Evolutionary conservation across 2,113 vertebrate genomes (phyloP).

Genomic region (Sakesphorus luctuosus): DNA sequence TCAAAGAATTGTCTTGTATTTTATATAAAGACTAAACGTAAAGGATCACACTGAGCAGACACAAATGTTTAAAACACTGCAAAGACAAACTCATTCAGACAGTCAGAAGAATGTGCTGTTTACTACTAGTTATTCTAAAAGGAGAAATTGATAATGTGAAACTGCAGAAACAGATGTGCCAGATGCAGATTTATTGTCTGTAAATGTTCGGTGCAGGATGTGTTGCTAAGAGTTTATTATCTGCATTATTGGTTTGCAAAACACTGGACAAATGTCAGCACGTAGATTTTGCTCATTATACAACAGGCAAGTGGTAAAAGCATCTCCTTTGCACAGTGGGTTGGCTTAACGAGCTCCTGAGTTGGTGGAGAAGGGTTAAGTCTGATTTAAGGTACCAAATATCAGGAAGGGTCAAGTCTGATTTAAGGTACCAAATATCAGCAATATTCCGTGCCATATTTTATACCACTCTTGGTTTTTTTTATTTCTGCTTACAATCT

Average conservation of each 20-base stretch:
- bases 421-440: background rate
- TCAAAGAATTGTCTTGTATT: rapidly evolving
- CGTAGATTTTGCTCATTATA: background rate
- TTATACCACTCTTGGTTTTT: background rate
- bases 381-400: background rate
- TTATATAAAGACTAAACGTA: background rate
- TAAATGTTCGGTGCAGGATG: background rate
- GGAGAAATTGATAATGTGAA: background rate
- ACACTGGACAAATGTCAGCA: background rate
- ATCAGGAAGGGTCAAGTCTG: background rate
- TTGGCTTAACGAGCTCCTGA: background rate
- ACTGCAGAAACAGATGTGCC: background rate
- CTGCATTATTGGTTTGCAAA: background rate
- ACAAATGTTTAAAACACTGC: background rate
- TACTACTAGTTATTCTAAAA: background rate
- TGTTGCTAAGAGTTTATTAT: background rate
- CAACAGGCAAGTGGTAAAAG: too few relatives aligned
- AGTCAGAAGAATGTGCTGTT: background rate
- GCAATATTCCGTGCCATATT: background rate
- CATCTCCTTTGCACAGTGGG: background rate
- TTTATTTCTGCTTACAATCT: conserved; percentile 3
- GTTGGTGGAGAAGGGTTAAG: background rate
- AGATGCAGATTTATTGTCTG: background rate
- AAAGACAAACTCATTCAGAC: background rate
- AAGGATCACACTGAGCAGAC: background rate